Base-by-base conservation (phyloP, 2,113 vertebrate genomes). In the Archocentrus centrarchus region DNA sequence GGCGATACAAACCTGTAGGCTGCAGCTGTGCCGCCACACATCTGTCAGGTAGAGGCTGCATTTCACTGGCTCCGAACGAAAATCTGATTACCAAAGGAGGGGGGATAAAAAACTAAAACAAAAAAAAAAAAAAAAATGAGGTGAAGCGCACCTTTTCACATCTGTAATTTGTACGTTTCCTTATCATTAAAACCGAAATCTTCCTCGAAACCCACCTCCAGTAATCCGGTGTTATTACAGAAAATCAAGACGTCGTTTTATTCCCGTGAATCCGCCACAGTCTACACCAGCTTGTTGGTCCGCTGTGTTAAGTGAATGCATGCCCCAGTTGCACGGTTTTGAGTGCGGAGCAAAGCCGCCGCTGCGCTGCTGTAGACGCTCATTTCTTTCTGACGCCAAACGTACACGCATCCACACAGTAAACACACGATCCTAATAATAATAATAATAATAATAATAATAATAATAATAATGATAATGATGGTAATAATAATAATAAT, bases 1-100 rank as follows among this genome's bases (percentile, higher is more conserved):
- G 59, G 24, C 20, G 53, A 66, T 80, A 91, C 93, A 92, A 82
- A 95, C 93, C 93, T 94, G 93, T 93, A 88, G 93, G 91, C 68
- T 91, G 93, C 91, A 91, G 89, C 15, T 87, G 88, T 83, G 89
- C 61, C 70, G 80, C 61, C 83, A 80, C 84, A 90, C 91, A 92
- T 91, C 85, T 91, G 88, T 66, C 91, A 94, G 89, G 90, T 90
- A 80, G 55, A 87, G 57, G 89, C 84, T 91, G 84, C 90, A 84
- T 93, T 80, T 91, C 73, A 14, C 75, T 83, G 81, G 75, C 58
- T 86, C 58, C 84, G 78, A 50, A 66, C 47, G 79, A 81, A 86
- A 78, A 82, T 66, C 78, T 41, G 62, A 64, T 32, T 66, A 44
- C 3, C 64, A 86, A 79, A 82, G 13, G 50, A 79, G 7, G 15